These are phyloP conservation scores for Oreochromis niloticus DNA, from an alignment of 2,113 vertebrate species.

Conservation along the genomic window DNA sequence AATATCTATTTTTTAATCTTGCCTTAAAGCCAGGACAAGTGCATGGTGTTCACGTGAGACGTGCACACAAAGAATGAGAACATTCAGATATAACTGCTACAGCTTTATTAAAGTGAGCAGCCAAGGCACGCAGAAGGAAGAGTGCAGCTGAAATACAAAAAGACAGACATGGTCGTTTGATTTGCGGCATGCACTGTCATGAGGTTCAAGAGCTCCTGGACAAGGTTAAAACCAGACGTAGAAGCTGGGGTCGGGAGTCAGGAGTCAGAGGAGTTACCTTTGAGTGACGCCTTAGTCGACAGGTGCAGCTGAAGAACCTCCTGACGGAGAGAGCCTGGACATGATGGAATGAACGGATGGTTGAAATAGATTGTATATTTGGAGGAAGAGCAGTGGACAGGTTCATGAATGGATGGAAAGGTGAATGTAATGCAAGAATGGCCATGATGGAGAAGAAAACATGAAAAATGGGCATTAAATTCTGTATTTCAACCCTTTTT, in stretches of 20 bases:
- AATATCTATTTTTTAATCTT: neutral
- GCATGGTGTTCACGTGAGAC: neutral
- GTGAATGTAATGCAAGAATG: neutral
- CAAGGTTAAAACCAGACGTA: neutral
- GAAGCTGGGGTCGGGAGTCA: neutral
- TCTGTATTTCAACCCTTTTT: neutral
- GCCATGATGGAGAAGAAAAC: neutral
- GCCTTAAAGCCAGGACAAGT: neutral
- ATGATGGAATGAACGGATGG: neutral
- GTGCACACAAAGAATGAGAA: neutral
- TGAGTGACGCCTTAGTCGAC: slow-evolving; percentile 64
- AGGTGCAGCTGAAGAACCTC: slow-evolving; percentile 79
- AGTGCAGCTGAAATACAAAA: neutral
- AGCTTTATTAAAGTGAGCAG: neutral
- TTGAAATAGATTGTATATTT: neutral
- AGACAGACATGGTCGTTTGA: neutral
- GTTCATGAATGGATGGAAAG: neutral
- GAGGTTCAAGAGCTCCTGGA: neutral
- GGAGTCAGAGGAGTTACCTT: slow-evolving; percentile 62
- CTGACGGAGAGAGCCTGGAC: slow-evolving; percentile 74
- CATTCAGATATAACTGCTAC: neutral
- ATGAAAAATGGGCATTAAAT: neutral
- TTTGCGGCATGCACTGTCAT: neutral
- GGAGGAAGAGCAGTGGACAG: neutral
- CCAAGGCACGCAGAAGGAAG: neutral